Evolutionary conservation across 2,113 vertebrate genomes (phyloP).

Genomic region (Heptranchias perlo): DNA sequence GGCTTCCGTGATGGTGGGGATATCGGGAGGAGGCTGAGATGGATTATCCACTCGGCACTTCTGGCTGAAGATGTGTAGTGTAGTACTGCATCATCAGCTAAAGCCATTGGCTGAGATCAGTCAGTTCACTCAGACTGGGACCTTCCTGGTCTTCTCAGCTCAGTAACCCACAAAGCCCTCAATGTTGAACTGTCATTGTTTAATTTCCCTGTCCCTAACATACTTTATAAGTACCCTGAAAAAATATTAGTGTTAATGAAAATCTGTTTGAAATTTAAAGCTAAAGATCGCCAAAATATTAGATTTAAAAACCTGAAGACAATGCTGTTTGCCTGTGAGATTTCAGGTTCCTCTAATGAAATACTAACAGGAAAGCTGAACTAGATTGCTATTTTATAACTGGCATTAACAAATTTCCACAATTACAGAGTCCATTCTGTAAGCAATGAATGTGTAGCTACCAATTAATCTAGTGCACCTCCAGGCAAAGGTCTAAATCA

Average conservation of each 20-base stretch:
- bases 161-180: background rate
- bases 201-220: background rate
- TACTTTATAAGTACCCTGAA: background rate
- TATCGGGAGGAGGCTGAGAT: too few relatives aligned
- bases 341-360: conserved; percentile 61
- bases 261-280: background rate
- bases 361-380: conserved; percentile 55
- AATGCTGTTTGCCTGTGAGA: conserved; percentile 44
- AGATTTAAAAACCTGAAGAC: conserved; percentile 49
- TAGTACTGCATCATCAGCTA: background rate
- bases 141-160: background rate
- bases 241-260: background rate
- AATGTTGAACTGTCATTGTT: background rate
- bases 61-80: too few relatives aligned
- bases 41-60: too few relatives aligned
- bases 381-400: conserved; percentile 73
- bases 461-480: conserved; percentile 77
- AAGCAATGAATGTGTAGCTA: conserved; percentile 71
- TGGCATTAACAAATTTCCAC: conserved; percentile 75
- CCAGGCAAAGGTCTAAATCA: conserved; percentile 78
- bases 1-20: too few relatives aligned
- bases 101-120: conserved; percentile 14
- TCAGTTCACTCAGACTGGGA: background rate
- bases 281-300: background rate
- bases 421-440: conserved; percentile 76